Evolutionary conservation across 2,888 invertebrate genomes (phyloP), one percentile per base, ranked within the genome.

Genomic region (Aelia acuminata): DNA sequence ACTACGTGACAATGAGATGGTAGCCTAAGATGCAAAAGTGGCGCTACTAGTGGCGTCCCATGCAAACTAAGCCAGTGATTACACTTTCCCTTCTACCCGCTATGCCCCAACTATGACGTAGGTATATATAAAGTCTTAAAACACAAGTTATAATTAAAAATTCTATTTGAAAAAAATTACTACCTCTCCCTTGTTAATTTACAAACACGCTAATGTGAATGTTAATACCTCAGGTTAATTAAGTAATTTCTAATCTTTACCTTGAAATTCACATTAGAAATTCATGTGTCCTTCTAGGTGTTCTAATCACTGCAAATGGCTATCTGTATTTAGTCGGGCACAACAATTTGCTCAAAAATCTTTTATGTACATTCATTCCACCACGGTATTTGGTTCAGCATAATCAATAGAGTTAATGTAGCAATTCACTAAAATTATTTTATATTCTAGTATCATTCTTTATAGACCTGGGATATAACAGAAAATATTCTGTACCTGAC

Each of bases 251-350:
- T 26, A 50, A 50, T 50, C 50, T 22, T 22, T 50, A 22, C 50
- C 50, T 50, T 50, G 50, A 50, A 50, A 22, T 22, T 20, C 50
- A 22, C 50, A 57, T 57, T 57, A 57, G 26, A 57, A 57, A 57
- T 57, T 57, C 53, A 57, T 57, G 53, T 57, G 53, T 57, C 53
- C 53, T 50, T 50, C 50, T 57, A n/a, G 2, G 53, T 57, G 53
- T 57, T 22, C 50, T 50, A 57, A 57, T 57, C 53, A 57, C 53
- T n/a, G 53, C 11, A 57, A 57, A 57, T 57, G 53, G 53, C n/a
- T 57, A 8, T 26, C 53, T 57, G 26, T 26, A 57, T 57, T 57
- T 57, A 57, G 53, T 7, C 53, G 8, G 53, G 10, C 26, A 26
- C 10, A 26, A n/a, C n/a, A n/a, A n/a, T n/a, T 57, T 57, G n/a